These are phyloP conservation scores for Triplophysa dalaica DNA, from an alignment of 2,113 vertebrate genomes.

Conservation along the genomic window DNA sequence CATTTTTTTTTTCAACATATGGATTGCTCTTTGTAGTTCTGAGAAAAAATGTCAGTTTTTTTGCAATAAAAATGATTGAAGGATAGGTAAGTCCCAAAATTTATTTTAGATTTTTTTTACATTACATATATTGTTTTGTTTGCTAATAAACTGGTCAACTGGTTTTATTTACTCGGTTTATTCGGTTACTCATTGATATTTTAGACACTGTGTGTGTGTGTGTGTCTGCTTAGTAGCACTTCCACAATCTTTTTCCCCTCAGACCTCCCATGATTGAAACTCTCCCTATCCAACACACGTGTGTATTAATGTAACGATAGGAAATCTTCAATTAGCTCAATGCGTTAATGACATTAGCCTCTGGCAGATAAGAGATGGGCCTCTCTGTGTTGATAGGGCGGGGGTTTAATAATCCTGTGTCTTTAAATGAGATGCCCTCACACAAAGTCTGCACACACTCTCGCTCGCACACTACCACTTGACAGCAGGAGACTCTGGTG, in stretches of 20 bases:
- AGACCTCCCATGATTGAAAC: conserved; percentile 30
- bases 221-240: background rate
- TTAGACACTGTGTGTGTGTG: background rate
- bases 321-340: conserved; percentile 45
- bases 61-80: too few relatives aligned
- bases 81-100: too few relatives aligned
- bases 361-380: conserved; percentile 43
- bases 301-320: conserved; percentile 17
- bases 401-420: conserved; percentile 43
- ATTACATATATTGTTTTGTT: too few relatives aligned
- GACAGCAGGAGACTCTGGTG: conserved; percentile 8
- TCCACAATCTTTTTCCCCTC: background rate
- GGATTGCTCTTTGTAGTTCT: too few relatives aligned
- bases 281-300: background rate
- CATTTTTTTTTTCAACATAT: too few relatives aligned
- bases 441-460: background rate
- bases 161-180: background rate
- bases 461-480: conserved; percentile 1
- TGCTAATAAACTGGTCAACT: background rate
- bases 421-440: conserved; percentile 45
- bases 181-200: background rate
- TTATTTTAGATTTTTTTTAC: too few relatives aligned
- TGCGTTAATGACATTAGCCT: conserved; percentile 48
- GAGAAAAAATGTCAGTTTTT: too few relatives aligned
- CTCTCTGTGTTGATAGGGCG: conserved; percentile 43